Conservation (phyloP, 2,888 invertebrate genomes). For the Caenorhabditis afra region DNA sequence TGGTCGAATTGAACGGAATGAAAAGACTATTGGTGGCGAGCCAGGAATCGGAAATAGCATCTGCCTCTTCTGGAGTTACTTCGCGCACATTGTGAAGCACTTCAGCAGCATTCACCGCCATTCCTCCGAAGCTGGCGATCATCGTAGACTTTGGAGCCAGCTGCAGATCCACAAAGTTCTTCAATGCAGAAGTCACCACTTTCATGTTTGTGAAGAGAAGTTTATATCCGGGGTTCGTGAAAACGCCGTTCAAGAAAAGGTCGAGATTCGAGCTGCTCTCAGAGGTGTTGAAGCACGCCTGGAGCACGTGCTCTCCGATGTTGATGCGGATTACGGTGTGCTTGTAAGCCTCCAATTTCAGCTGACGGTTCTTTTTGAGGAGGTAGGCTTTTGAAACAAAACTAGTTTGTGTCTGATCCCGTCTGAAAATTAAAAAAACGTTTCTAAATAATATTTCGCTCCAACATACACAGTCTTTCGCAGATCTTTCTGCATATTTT, state of each 20-base stretch:
- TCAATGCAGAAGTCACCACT: constrained; percentile 45
- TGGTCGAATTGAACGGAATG: constrained; percentile 54
- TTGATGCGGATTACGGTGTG: constrained; percentile 70
- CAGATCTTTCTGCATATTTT: constrained; percentile 65
- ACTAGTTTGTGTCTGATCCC: constrained; percentile 63
- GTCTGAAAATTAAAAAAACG: constrained; percentile 57
- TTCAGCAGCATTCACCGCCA: constrained; percentile 26
- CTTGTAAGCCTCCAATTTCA: constrained; percentile 69
- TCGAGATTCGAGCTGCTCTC: constrained; percentile 63
- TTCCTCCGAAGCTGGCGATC: constrained; percentile 50
- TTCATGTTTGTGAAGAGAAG: constrained; percentile 50
- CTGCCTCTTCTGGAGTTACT: constrained; percentile 22
- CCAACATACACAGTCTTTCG: constrained; percentile 64
- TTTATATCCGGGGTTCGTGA: constrained; percentile 30
- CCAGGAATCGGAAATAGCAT: constrained; percentile 48
- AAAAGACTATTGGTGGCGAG: constrained; percentile 57
- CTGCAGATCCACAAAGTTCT: constrained; percentile 68
- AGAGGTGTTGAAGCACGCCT: constrained; percentile 63
- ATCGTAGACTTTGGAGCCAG: constrained; percentile 69
- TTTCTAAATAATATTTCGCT: not conserved
- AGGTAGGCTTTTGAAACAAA: constrained; percentile 66
- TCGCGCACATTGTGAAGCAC: constrained; percentile 32
- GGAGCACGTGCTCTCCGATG: constrained; percentile 66
- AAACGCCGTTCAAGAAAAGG: constrained; percentile 25
- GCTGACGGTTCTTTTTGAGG: constrained; percentile 66